A percentile compares a stretch with the other conserved stretches of the same genome.
These are phyloP conservation scores for Tetranychus urticae DNA, from an alignment of 1,140 invertebrate species.

Conservation along the genomic window DNA sequence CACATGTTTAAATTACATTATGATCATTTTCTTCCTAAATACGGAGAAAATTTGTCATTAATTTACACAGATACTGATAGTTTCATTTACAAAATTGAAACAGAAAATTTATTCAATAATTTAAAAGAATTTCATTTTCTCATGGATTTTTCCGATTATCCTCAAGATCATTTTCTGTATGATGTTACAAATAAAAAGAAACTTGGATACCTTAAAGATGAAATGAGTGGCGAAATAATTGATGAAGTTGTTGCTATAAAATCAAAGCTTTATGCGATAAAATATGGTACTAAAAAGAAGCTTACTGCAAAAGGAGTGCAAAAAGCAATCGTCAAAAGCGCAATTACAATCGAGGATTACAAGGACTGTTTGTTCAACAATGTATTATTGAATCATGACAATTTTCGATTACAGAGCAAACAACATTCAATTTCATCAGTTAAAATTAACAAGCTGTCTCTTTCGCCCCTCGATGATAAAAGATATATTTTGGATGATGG, in stretches of 20 bases:
- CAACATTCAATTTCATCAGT: neutral
- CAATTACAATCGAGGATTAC: neutral
- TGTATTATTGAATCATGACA: neutral
- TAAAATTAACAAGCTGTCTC: neutral
- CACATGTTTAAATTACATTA: conserved; percentile 17
- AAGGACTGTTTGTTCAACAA: neutral
- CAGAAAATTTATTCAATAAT: conserved; percentile 10
- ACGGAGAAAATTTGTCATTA: conserved; percentile 4
- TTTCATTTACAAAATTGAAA: conserved; percentile 9
- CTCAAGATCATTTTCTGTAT: conserved; percentile 8
- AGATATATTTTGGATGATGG: neutral
- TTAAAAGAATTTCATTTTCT: conserved; percentile 8
- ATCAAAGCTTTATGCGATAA: conserved; percentile 16
- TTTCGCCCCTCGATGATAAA: neutral
- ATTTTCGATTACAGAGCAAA: neutral
- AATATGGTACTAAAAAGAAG: conserved; percentile 5
- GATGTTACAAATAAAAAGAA: conserved; percentile 23
- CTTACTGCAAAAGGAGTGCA: neutral
- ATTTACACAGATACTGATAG: conserved; percentile 10
- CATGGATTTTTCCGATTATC: conserved; percentile 12
- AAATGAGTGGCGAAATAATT: conserved; percentile 20
- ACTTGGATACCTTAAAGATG: conserved; percentile 26
- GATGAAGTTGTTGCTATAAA: conserved; percentile 19
- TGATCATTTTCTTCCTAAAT: conserved; percentile 14
- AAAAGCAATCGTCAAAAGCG: neutral